Percentiles rank a stretch among this genome's conserved stretches.
Conservation (phyloP, 2,888 invertebrate genomes). For the Troides oblongomaculatus region DNA sequence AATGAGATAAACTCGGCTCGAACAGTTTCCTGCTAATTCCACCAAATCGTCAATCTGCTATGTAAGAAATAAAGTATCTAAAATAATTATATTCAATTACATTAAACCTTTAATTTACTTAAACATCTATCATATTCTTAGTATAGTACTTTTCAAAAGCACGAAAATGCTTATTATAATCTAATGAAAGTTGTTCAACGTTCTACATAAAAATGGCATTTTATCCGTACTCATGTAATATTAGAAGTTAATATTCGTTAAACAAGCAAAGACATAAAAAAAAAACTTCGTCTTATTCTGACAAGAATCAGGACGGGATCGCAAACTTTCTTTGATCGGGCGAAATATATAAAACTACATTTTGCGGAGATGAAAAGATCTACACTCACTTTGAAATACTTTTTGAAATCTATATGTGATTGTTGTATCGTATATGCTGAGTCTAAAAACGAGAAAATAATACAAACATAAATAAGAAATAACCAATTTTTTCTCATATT, state of each 20-base stretch:
- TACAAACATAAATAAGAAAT: not conserved
- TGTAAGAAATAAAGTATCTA: no score
- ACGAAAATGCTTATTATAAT: not conserved
- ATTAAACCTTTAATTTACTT: no score
- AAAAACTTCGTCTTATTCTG: conserved; percentile 11
- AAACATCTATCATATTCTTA: no score
- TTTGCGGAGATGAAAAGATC: not conserved
- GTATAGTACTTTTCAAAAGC: not conserved
- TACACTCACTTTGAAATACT: not conserved
- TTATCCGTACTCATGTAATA: not conserved
- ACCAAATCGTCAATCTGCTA: no score
- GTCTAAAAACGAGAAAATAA: not conserved
- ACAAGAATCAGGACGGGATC: conserved; percentile 22
- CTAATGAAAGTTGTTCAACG: not conserved
- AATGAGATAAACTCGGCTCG: no score
- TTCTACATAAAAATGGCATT: not conserved
- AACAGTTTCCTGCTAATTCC: no score
- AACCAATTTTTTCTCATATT: no score
- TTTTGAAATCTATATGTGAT: not conserved
- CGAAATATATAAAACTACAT: conserved; percentile 9
- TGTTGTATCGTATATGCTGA: not conserved
- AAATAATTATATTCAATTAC: no score
- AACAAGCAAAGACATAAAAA: conserved; percentile 21
- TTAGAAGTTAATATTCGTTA: conserved; percentile 22
- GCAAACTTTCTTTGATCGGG: conserved; percentile 23